Base-by-base conservation (phyloP, 2,888 invertebrate genomes). In the Acrobasis consociella region DNA sequence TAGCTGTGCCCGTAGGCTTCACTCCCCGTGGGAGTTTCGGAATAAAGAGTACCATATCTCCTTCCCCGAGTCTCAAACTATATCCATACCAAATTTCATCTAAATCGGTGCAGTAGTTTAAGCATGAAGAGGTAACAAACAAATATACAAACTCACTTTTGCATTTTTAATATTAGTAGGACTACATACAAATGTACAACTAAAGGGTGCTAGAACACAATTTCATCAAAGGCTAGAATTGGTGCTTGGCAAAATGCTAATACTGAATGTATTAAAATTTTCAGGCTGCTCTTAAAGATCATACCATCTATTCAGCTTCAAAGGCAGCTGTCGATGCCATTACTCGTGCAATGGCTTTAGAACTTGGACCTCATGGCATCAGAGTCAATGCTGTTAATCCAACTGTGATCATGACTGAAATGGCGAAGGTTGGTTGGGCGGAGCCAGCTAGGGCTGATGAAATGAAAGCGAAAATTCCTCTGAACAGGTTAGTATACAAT, bases 311-410 rank as follows among this genome's bases (percentile, higher is more conserved):
- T 81, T 95, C 97, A 82, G 95, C 97, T 0, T 95, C 97, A 0
- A 99, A 99, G 86, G 98, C 96, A 9, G 99, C 98, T 1, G 86
- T 99, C 1, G 98, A 99, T 83, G 95, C 95, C 60, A 81, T 98
- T 10, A 97, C 97, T 1, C 94, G 96, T 73, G 94, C 95, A 0
- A 95, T 98, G 94, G 98, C 99, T 0, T 81, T 97, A 38, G 99
- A 99, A 86, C 93, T 98, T 15, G 99, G 98, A 0, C 95, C 95
- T 0, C 93, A 96, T 70, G 95, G 95, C 31, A 99, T 99, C 71
- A 94, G 99, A 64, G 97, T 98, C 0, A 99, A 99, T 86, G 94
- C 95, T 61, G 96, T 99, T 0, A 98, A 98, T 84, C 99, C 99
- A 0, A 99, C 99, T 0, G 98, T 99, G 0, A 97, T 97, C 16